Conservation (phyloP, 2,888 invertebrate species). For the Chalcis sispes region DNA sequence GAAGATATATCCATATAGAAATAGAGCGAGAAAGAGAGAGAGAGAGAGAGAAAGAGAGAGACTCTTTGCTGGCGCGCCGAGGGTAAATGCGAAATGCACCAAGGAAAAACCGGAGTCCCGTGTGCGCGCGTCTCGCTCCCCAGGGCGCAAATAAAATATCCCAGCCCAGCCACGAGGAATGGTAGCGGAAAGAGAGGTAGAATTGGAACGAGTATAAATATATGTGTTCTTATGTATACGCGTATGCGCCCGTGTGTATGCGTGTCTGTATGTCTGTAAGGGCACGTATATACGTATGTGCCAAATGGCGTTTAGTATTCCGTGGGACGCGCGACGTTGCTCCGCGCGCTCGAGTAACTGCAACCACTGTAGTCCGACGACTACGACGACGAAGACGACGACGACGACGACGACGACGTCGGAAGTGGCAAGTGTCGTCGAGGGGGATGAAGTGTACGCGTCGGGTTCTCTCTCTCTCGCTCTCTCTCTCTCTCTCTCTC, state of each 20-base stretch:
- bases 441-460: constrained; percentile 21
- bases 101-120: background rate
- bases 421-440: constrained; percentile 63
- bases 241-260: too few relatives aligned
- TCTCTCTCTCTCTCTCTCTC: constrained; percentile 32
- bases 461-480: constrained; percentile 8
- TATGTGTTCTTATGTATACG: too few relatives aligned
- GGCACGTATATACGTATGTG: constrained; percentile 58
- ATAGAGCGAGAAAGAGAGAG: too few relatives aligned
- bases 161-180: background rate
- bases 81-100: constrained; percentile 24
- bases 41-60: too few relatives aligned
- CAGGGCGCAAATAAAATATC: constrained; percentile 61
- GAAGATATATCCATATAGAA: too few relatives aligned
- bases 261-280: too few relatives aligned
- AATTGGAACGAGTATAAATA: too few relatives aligned
- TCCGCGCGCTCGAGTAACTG: constrained; percentile 64
- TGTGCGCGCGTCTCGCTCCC: constrained; percentile 20
- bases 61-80: background rate
- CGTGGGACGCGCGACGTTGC: constrained; percentile 41
- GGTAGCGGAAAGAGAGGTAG: too few relatives aligned
- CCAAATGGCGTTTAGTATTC: constrained; percentile 71
- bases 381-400: too few relatives aligned
- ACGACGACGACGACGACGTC: constrained; percentile 38
- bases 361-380: constrained; percentile 59